Evolutionary conservation across 2,113 vertebrate species (phyloP).

Genomic region (Edolisoma coerulescens): DNA sequence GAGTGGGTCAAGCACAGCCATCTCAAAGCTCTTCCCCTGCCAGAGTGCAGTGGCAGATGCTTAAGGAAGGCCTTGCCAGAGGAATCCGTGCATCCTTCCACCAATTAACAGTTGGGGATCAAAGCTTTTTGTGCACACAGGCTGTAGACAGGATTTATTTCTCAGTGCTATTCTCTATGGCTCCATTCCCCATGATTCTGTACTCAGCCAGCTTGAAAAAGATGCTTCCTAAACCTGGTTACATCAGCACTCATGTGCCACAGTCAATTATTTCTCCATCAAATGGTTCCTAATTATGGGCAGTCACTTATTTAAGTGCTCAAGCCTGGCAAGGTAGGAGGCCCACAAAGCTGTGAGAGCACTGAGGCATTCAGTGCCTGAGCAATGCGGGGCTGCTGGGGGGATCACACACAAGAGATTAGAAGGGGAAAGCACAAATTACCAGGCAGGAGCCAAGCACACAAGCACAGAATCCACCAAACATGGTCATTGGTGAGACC

Average conservation of each 20-base stretch:
- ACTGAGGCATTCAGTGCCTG: background rate
- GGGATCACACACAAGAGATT: background rate
- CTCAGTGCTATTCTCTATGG: background rate
- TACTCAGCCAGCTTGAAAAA: background rate
- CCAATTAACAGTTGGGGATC: background rate
- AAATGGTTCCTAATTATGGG: background rate
- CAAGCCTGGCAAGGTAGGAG: background rate
- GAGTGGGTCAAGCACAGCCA: background rate
- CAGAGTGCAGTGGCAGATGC: background rate
- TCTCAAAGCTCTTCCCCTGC: background rate
- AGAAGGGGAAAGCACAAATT: background rate
- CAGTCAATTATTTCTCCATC: background rate
- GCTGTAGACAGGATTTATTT: background rate
- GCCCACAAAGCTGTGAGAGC: too few species aligned
- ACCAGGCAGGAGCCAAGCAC: background rate
- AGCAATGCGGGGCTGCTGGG: background rate
- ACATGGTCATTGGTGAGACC: background rate
- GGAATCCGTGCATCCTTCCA: background rate
- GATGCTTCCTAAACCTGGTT: background rate
- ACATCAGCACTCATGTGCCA: background rate
- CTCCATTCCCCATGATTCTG: background rate
- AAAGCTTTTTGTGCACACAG: background rate
- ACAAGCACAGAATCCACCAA: background rate
- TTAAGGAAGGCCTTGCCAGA: background rate
- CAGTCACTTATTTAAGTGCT: background rate